These are phyloP conservation scores for Mycalesis mineus DNA, from an alignment of 2,888 invertebrate species.

Conservation along the genomic window DNA sequence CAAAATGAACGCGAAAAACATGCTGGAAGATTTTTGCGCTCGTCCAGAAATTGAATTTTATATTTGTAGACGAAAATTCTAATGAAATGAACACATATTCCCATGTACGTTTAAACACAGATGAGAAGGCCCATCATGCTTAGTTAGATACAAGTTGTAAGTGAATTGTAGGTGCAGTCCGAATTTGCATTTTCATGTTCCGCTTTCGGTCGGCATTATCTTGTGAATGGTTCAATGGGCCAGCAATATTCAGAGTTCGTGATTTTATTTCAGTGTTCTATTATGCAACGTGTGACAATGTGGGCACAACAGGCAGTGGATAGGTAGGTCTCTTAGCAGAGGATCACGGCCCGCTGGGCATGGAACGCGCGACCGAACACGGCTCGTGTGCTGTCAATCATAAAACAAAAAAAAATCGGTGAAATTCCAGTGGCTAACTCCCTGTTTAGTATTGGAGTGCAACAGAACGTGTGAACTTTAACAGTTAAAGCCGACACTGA, in stretches of 20 bases:
- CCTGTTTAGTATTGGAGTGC: constrained; percentile 51
- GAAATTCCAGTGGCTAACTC: constrained; percentile 63
- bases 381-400: constrained; percentile 75
- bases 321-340: constrained; percentile 66
- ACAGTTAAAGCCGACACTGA: constrained; percentile 40
- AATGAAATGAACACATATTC: constrained; percentile 65
- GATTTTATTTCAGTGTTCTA: constrained; percentile 50
- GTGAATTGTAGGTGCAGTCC: constrained; percentile 1
- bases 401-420: constrained; percentile 63
- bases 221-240: constrained; percentile 44
- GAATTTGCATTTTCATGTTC: constrained; percentile 22
- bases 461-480: constrained; percentile 23
- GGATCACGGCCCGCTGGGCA: constrained; percentile 66
- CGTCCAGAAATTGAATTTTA: constrained; percentile 77
- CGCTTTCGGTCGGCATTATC: constrained; percentile 36
- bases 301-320: constrained; percentile 47
- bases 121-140: constrained; percentile 50
- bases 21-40: constrained; percentile 71
- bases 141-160: constrained; percentile 42
- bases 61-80: constrained; percentile 73
- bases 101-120: constrained; percentile 56
- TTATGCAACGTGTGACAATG: constrained; percentile 61
- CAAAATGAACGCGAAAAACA: constrained; percentile 76
- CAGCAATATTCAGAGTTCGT: constrained; percentile 39
- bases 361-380: constrained; percentile 71